Evolutionary conservation across 2,797 vertebrate species (phyloP), one percentile per base, ranked within the genome.

Genomic region (Sorex maritimensis): DNA sequence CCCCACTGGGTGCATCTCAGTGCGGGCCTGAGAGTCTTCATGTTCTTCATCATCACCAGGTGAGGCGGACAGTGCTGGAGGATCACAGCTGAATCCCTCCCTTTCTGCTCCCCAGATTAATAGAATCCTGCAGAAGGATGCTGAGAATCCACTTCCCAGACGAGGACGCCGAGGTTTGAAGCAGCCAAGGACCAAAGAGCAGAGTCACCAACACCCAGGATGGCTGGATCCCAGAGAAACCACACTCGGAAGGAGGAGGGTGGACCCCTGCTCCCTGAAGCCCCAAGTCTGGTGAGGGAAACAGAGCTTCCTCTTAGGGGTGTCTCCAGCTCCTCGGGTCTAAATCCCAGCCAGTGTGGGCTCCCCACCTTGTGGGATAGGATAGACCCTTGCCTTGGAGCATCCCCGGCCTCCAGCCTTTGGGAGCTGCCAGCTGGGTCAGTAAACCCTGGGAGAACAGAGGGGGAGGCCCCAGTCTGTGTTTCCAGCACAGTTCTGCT

Each of bases 101-200:
- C 24, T 5, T 23, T 61, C 65, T 23, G 11, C 65, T 23, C 61
- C 61, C 19, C 58, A 79, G 24, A 41, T 3, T 34, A 44, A 34
- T 34, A 34, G 34, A 34, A 34, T 23, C 24, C 24, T 77, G 38
- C 74, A 67, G 55, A 81, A 90, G 10, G 9, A 19, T 26, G 3
- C 8, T 8, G 11, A 68, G 21, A 65, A 26, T 30, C 61, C n/a
- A 75, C 90, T 69, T 86, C 23, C 86, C 1, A 65, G 67, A 69
- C 26, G 5, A 79, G 74, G n/a, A 78, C 67, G 7, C 65, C 78
- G 81, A 87, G 67, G 34, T 28, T 88, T 75, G 67, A 75, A n/a
- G 38, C 69, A 12, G 2, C 24, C 13, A 92, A 90, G 82, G 58
- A 73, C 3, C 21, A 61, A 61, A 5, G 7, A 61, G 15, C 15